A percentile compares a stretch with the other conserved stretches of the same genome.
phyloP scores from a whole-genome alignment of 2,797 vertebrate species.

The Lithobates sylvaticus region DNA sequence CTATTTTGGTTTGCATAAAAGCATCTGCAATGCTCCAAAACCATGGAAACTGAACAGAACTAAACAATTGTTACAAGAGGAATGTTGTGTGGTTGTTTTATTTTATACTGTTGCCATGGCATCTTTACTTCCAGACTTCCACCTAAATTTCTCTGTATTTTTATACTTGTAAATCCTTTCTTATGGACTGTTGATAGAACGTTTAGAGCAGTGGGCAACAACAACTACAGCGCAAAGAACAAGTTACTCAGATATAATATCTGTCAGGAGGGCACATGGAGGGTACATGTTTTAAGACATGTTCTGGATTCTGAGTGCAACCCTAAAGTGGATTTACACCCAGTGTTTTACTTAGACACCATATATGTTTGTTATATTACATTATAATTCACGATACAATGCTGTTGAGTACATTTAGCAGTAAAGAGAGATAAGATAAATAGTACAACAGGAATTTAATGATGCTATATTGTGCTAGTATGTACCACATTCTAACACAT shows the following conservation, averaged over 20 bases:
- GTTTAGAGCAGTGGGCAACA: background rate
- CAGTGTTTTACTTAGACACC: no score
- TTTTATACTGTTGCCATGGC: conserved; percentile 25
- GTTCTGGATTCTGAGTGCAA: background rate
- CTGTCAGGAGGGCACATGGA: background rate
- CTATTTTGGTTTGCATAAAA: conserved; percentile 11
- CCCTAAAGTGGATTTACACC: no score
- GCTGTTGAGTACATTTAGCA: no score
- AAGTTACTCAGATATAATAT: background rate
- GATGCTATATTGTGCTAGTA: no score
- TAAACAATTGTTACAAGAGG: conserved; percentile 22
- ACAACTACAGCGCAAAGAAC: no score
- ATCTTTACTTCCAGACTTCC: conserved; percentile 8
- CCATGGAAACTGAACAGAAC: conserved; percentile 24
- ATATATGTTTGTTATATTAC: no score
- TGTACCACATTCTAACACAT: no score
- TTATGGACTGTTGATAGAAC: background rate
- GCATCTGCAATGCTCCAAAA: conserved; percentile 29
- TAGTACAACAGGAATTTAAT: no score
- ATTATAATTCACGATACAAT: no score
- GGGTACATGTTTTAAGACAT: background rate
- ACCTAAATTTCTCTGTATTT: background rate
- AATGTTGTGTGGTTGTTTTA: background rate
- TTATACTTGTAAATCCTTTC: background rate
- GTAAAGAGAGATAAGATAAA: no score